A percentile compares a stretch with the other conserved stretches of the same genome.
Conservation (phyloP, 2,888 invertebrate species). For the Dermolepida albohirtum region DNA sequence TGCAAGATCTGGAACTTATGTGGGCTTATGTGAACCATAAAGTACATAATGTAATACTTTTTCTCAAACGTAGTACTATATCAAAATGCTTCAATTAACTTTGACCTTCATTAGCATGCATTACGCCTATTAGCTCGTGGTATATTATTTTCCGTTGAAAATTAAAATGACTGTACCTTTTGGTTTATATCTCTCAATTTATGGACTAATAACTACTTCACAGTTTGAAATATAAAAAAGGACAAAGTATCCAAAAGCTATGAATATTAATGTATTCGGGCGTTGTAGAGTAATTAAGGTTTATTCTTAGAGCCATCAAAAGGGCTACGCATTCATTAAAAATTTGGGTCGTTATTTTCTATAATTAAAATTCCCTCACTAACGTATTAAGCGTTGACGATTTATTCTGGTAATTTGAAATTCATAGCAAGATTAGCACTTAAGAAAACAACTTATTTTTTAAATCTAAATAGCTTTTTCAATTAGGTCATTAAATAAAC, state of each 20-base stretch:
- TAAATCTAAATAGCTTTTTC: too few relatives aligned
- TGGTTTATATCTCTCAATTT: constrained; percentile 26
- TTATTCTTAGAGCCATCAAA: constrained; percentile 15
- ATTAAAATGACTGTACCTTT: constrained; percentile 24
- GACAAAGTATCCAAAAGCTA: constrained; percentile 9
- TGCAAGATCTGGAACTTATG: neutral
- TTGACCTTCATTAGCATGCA: constrained; percentile 32
- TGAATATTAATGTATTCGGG: constrained; percentile 27
- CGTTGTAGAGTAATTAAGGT: constrained; percentile 11
- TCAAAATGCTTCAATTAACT: constrained; percentile 21
- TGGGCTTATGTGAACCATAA: neutral
- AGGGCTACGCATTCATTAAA: constrained; percentile 3
- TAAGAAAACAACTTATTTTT: too few relatives aligned
- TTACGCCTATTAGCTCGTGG: constrained; percentile 2
- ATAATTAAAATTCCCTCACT: neutral
- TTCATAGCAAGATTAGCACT: neutral
- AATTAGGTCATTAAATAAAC: too few relatives aligned
- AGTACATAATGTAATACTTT: constrained; percentile 4
- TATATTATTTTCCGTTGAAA: constrained; percentile 13
- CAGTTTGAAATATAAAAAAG: constrained; percentile 1
- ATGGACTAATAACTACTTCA: constrained; percentile 6
- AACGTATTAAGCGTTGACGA: neutral
- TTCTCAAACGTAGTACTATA: constrained; percentile 7
- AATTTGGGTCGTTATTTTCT: neutral
- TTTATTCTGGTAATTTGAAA: constrained; percentile 2